Evolutionary conservation across 1,140 invertebrate species (phyloP).

Genomic region (Rhyzopertha dominica): DNA sequence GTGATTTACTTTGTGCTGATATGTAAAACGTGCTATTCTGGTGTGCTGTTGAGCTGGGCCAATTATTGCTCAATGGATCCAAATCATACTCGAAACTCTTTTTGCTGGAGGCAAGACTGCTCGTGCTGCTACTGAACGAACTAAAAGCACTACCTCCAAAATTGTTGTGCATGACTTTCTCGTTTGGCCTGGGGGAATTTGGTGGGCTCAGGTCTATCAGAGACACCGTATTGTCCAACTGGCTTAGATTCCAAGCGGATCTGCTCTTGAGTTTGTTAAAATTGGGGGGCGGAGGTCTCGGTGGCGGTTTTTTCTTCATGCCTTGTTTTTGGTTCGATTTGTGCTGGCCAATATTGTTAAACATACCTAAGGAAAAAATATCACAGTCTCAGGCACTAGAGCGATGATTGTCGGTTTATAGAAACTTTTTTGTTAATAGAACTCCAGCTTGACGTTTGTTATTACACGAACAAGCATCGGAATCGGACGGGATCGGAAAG

Average conservation of each 20-base stretch:
- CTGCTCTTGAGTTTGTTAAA: slow-evolving; percentile 37
- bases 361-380: too few species aligned
- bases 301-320: slow-evolving; percentile 40
- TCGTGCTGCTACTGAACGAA: slow-evolving; percentile 43
- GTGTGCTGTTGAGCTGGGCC: slow-evolving; percentile 5
- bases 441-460: too few species aligned
- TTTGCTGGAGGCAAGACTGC: slow-evolving; percentile 42
- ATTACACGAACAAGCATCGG: too few species aligned
- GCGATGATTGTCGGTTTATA: too few species aligned
- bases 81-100: slow-evolving; percentile 40
- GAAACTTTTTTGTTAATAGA: too few species aligned
- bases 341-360: too few species aligned
- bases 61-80: slow-evolving; percentile 17
- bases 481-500: too few species aligned
- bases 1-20: not conserved
- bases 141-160: slow-evolving; percentile 42
- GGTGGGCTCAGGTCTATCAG: slow-evolving; percentile 41
- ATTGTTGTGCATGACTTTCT: slow-evolving; percentile 21
- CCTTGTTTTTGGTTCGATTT: slow-evolving; percentile 7
- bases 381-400: too few species aligned
- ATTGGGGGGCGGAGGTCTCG: slow-evolving; percentile 41
- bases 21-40: not conserved
- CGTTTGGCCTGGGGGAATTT: slow-evolving; percentile 31
- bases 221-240: slow-evolving; percentile 21
- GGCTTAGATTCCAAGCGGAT: slow-evolving; percentile 35